Percentiles rank a stretch among this genome's conserved stretches.
Conservation (phyloP, 2,797 vertebrate species). For the Neoniphon sammara region DNA sequence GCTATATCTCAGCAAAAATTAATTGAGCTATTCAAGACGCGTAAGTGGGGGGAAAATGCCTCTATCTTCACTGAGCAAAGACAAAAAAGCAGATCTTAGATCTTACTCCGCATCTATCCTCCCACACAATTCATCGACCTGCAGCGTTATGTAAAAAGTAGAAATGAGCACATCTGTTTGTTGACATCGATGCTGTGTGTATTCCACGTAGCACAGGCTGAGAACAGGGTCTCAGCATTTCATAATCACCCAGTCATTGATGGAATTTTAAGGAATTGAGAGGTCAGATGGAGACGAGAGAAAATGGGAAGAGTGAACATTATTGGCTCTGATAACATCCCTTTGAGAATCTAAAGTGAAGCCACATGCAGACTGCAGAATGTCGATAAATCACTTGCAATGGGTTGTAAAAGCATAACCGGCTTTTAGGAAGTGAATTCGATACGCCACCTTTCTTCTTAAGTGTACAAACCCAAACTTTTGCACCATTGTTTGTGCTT, state of each 20-base stretch:
- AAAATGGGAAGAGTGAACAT: too few relatives aligned
- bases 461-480: background rate
- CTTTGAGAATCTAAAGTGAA: background rate
- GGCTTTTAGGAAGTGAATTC: too few relatives aligned
- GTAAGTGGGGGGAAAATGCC: background rate
- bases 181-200: background rate
- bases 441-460: too few relatives aligned
- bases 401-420: too few relatives aligned
- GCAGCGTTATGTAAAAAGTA: constrained; percentile 13
- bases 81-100: background rate
- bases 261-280: background rate
- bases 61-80: background rate
- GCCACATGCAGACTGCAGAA: too few relatives aligned
- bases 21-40: background rate
- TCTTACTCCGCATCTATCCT: constrained; percentile 20
- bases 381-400: background rate
- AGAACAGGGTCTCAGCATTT: background rate
- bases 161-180: constrained; percentile 17
- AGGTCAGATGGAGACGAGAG: background rate
- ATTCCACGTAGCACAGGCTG: background rate
- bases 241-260: background rate
- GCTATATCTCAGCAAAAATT: constrained; percentile 1
- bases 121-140: constrained; percentile 42
- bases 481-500: background rate
- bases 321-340: too few relatives aligned